Base-by-base conservation (phyloP, 2,797 vertebrate genomes). In the Enteromius trimaculatus region DNA sequence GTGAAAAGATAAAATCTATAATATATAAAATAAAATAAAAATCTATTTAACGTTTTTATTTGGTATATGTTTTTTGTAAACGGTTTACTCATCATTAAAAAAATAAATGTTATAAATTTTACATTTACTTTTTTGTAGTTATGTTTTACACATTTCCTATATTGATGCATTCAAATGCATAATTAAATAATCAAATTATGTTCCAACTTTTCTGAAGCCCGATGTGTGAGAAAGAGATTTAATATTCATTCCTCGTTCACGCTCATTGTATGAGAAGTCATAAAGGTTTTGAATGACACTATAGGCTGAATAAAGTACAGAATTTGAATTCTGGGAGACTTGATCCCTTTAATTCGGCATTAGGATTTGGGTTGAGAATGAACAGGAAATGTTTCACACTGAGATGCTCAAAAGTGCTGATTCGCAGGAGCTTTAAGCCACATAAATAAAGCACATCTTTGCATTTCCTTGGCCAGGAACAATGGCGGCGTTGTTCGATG, bases 401-500 rank as follows among this genome's bases (percentile, higher is more conserved):
- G 72, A 26, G 69, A 62, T 6, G 37, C 74, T 42, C 19, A 64
- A 37, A 75, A 37, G 64, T 62, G 66, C 72, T 49, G 64, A 85
- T 77, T 83, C 71, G 16, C 65, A 23, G 64, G 39, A 21, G 37
- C 44, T 83, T 65, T 31, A 58, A 76, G 53, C 68, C 53, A 47
- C 68, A 70, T 77, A 71, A 76, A 64, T 62, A 82, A 85, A 77
- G 55, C 83, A 79, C 60, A 83, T 64, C 64, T 82, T 77, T 77
- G 72, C 84, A 79, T 80, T 82, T 85, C 47, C 64, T 71, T 64
- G 42, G 55, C 71, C 77, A 9, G 47, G 58, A 88, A 90, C 87
- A 88, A 87, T 81, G 53, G 77, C 19, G 0, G 23, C 58, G 83
- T 87, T 89, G 87, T 89, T 85, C 51, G 13, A 19, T 3, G 8